These are phyloP conservation scores for Pygoscelis antarcticus DNA, from an alignment of 2,113 vertebrate species.

Conservation along the genomic window DNA sequence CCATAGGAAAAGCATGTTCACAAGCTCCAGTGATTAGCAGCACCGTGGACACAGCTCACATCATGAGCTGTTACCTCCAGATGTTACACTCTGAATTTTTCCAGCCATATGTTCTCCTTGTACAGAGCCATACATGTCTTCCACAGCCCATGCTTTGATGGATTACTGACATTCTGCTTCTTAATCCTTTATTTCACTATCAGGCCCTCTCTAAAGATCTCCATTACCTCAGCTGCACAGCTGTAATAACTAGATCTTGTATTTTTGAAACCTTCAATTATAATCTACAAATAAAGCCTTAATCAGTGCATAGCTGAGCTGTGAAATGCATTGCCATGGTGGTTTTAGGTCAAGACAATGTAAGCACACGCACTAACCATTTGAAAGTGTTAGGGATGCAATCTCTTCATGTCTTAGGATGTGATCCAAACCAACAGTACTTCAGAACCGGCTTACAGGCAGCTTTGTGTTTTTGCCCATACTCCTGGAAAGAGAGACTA, in stretches of 20 bases:
- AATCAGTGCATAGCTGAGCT: background rate
- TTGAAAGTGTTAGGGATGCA: background rate
- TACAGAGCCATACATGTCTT: background rate
- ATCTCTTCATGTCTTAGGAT: background rate
- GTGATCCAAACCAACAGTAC: background rate
- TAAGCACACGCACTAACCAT: background rate
- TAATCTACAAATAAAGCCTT: background rate
- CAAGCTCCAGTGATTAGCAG: background rate
- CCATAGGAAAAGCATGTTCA: background rate
- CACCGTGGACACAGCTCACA: background rate
- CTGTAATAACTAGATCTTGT: background rate
- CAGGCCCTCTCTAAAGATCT: background rate
- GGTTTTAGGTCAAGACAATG: background rate
- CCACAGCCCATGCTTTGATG: background rate
- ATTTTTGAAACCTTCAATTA: background rate
- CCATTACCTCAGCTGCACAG: background rate
- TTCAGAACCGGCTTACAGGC: background rate
- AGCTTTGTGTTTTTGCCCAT: background rate
- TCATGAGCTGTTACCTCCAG: background rate
- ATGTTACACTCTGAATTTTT: background rate
- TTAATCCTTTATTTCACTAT: background rate
- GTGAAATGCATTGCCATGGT: background rate
- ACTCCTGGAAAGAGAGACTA: background rate
- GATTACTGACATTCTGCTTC: background rate
- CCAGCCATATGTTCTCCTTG: background rate